Conservation (phyloP, 2,797 vertebrate genomes). For the Tokudaia tokunoshimensis region DNA sequence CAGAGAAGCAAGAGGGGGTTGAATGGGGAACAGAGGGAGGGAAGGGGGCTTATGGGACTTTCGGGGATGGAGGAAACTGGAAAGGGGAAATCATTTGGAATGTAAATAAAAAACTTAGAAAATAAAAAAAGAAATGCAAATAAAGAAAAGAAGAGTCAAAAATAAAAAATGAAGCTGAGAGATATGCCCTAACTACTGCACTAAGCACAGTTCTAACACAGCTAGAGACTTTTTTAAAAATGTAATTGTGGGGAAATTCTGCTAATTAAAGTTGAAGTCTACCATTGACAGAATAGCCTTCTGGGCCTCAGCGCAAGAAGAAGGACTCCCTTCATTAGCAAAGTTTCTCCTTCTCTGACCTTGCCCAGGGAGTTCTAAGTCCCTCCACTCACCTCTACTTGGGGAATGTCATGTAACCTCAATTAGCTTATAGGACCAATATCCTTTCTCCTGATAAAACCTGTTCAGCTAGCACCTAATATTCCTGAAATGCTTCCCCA, state of each 20-base stretch:
- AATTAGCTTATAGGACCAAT: neutral
- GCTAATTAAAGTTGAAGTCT: neutral
- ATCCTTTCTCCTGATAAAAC: neutral
- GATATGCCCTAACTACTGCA: conserved; percentile 6
- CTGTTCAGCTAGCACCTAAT: neutral
- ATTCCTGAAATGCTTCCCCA: neutral
- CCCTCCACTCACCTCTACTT: neutral
- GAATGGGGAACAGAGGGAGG: no score
- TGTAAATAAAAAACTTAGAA: no score
- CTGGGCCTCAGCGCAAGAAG: neutral
- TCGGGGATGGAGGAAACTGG: no score
- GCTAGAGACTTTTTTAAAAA: conserved; percentile 42
- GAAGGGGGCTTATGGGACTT: no score
- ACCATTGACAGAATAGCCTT: neutral
- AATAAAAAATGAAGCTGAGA: conserved; percentile 1
- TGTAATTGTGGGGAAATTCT: neutral
- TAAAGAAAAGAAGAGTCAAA: neutral
- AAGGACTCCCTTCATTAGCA: neutral
- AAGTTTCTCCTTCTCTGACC: neutral
- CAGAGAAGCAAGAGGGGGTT: no score
- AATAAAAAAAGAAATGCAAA: no score
- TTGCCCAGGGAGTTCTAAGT: neutral
- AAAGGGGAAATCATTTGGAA: no score
- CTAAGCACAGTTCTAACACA: conserved; percentile 54
- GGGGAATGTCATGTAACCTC: neutral